Conservation (phyloP, 2,113 vertebrate genomes). For the Esox niger region DNA sequence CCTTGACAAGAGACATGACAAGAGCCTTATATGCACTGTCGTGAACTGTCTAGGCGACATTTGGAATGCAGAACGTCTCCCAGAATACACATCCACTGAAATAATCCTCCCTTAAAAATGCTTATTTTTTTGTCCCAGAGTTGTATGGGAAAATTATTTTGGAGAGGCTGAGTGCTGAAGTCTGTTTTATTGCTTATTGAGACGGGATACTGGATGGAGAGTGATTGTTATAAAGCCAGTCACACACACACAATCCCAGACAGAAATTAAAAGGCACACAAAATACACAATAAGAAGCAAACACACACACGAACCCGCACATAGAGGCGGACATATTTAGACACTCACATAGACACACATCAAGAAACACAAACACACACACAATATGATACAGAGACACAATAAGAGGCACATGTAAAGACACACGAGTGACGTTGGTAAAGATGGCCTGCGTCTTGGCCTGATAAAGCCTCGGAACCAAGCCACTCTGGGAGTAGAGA, state of each 20-base stretch:
- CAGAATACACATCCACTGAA: slow-evolving; percentile 70
- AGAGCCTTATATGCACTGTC: too few relatives aligned
- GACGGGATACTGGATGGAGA: slow-evolving; percentile 17
- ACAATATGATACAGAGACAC: not conserved
- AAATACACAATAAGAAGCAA: slow-evolving; percentile 22
- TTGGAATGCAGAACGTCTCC: slow-evolving; percentile 48
- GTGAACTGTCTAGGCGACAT: too few relatives aligned
- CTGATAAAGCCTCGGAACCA: slow-evolving; percentile 35
- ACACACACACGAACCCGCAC: slow-evolving; percentile 13
- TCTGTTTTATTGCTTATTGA: slow-evolving; percentile 58
- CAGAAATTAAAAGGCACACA: not conserved
- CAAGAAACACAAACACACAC: not conserved
- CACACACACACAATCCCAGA: not conserved
- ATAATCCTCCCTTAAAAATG: slow-evolving; percentile 39
- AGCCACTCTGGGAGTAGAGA: slow-evolving; percentile 29
- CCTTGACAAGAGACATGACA: too few relatives aligned
- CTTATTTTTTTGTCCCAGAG: slow-evolving; percentile 41
- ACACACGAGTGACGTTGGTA: not conserved
- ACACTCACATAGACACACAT: not conserved
- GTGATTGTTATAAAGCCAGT: not conserved
- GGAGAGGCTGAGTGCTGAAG: slow-evolving; percentile 36
- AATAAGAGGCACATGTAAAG: slow-evolving; percentile 15
- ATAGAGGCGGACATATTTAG: not conserved
- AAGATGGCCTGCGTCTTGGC: not conserved
- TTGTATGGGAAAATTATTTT: slow-evolving; percentile 73